A percentile compares a stretch with the other conserved stretches of the same genome.
These are phyloP conservation scores for Penaeus japonicus DNA, from an alignment of 1,140 invertebrate species.

Conservation along the genomic window DNA sequence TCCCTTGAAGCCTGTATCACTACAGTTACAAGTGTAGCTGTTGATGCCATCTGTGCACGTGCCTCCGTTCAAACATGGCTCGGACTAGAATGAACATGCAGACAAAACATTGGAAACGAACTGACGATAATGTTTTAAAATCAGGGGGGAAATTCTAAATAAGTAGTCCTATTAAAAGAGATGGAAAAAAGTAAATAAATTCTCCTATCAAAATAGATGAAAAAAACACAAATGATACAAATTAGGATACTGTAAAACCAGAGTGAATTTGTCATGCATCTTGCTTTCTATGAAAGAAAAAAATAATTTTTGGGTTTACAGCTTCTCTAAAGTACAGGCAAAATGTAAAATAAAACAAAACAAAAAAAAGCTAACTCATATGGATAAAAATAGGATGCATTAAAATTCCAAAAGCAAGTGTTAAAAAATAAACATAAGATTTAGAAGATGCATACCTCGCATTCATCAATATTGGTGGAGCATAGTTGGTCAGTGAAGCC, in stretches of 20 bases:
- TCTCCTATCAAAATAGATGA: too few relatives aligned
- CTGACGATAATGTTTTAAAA: neutral
- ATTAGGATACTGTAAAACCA: neutral
- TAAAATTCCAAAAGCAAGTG: neutral
- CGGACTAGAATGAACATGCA: conserved; percentile 73
- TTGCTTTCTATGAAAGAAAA: neutral
- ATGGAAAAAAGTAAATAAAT: neutral
- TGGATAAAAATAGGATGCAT: neutral
- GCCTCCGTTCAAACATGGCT: conserved; percentile 84
- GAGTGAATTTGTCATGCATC: neutral
- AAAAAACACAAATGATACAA: neutral
- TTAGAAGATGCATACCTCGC: conserved; percentile 68
- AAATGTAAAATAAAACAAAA: neutral
- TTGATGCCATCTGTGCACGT: conserved; percentile 85
- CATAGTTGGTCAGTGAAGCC: conserved; percentile 81
- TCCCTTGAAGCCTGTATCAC: conserved; percentile 85
- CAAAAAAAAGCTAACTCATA: neutral
- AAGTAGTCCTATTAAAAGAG: neutral
- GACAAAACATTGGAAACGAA: neutral
- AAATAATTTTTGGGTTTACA: neutral
- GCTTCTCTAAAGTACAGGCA: neutral
- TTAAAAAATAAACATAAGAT: neutral
- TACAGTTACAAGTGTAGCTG: conserved; percentile 83
- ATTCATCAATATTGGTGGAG: conserved; percentile 86
- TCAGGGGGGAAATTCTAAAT: neutral